Percentiles rank a stretch among this genome's conserved stretches.
Evolutionary conservation across 1,140 invertebrate species (phyloP).

Genomic region (Choristoneura fumiferana): DNA sequence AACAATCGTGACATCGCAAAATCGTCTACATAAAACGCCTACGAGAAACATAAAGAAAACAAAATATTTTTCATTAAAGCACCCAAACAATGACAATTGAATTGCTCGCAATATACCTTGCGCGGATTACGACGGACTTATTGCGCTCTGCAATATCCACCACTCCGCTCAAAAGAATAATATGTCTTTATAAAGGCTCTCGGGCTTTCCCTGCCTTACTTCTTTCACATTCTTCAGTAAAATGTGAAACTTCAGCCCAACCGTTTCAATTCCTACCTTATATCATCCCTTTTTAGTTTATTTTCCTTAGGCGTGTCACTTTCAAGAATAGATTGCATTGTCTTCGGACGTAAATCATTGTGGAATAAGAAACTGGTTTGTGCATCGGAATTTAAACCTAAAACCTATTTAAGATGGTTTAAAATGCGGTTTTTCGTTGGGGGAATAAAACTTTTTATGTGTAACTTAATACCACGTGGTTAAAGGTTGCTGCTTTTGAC

Average conservation of each 20-base stretch:
- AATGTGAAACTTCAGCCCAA: slow-evolving; percentile 66
- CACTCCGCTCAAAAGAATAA: slow-evolving; percentile 73
- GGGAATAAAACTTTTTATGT: slow-evolving; percentile 29
- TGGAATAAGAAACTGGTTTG: slow-evolving; percentile 43
- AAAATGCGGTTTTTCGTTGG: slow-evolving; percentile 24
- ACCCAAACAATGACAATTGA: slow-evolving; percentile 71
- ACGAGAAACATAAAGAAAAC: slow-evolving; percentile 44
- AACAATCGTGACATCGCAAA: too few species aligned
- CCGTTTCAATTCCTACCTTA: slow-evolving; percentile 38
- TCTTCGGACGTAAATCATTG: slow-evolving; percentile 64
- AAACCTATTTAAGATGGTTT: slow-evolving; percentile 21
- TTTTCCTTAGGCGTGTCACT: slow-evolving; percentile 22
- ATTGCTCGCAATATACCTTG: slow-evolving; percentile 56
- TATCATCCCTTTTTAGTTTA: slow-evolving; percentile 17
- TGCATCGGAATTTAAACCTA: slow-evolving; percentile 33
- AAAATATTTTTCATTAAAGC: slow-evolving; percentile 75
- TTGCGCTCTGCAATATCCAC: slow-evolving; percentile 60
- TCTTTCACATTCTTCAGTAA: slow-evolving; percentile 76
- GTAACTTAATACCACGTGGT: slow-evolving; percentile 55
- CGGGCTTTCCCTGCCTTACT: slow-evolving; percentile 69
- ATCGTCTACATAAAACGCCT: too few species aligned
- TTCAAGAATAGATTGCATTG: slow-evolving; percentile 72
- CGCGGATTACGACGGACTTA: slow-evolving; percentile 66
- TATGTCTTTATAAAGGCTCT: slow-evolving; percentile 75
- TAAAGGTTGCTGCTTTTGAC: slow-evolving; percentile 62